Percentiles rank a stretch among this genome's conserved stretches.
Conservation (phyloP, 2,113 vertebrate genomes). For the Ploceus nigricollis region DNA sequence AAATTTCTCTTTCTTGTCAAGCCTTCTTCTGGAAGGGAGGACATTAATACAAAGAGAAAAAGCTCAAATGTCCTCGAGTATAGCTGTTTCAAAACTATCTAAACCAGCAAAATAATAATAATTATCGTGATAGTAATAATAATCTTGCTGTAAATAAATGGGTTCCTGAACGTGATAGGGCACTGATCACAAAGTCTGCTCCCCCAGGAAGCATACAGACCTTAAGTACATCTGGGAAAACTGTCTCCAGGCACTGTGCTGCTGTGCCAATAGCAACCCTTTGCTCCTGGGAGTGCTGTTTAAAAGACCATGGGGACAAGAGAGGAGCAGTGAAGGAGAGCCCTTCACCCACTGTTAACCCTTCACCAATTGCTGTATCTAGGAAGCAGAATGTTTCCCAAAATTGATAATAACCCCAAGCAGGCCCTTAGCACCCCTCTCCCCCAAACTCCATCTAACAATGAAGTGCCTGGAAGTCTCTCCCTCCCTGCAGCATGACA, state of each 20-base stretch:
- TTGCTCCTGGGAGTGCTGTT: neutral
- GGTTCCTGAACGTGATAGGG: neutral
- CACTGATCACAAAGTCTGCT: neutral
- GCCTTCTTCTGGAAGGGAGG: neutral
- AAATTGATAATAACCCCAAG: neutral
- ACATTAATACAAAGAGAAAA: neutral
- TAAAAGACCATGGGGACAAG: neutral
- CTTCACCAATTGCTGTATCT: neutral
- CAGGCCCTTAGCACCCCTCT: neutral
- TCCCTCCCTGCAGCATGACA: neutral
- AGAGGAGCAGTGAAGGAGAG: neutral
- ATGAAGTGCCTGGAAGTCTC: neutral
- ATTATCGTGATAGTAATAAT: neutral
- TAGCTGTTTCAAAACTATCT: neutral
- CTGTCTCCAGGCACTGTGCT: neutral
- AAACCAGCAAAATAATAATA: neutral
- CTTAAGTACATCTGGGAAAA: neutral
- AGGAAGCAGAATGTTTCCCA: neutral
- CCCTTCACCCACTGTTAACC: neutral
- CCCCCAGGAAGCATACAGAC: neutral
- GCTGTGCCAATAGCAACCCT: neutral
- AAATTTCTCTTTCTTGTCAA: neutral
- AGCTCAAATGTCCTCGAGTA: fast-evolving
- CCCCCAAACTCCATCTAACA: neutral
- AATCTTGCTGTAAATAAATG: neutral